These are phyloP conservation scores for Xenus cinereus DNA, from an alignment of 2,113 vertebrate genomes.

Conservation along the genomic window DNA sequence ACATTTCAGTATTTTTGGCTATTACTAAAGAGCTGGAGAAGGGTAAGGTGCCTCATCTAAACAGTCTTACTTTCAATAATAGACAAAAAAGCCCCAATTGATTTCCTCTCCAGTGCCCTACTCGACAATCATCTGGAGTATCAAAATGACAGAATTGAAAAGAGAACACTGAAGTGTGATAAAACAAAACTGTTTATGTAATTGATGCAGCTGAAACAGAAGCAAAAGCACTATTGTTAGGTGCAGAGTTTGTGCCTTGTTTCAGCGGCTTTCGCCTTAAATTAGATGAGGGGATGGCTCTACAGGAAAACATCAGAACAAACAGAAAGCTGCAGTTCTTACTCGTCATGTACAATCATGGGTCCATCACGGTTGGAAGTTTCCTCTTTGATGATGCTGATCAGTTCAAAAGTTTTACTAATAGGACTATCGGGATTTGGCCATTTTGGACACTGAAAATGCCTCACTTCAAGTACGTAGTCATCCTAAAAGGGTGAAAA, in stretches of 20 bases:
- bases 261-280: neutral
- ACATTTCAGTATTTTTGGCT: neutral
- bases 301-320: neutral
- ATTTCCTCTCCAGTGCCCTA: neutral
- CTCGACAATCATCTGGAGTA: neutral
- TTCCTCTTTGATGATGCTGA: conserved; percentile 85
- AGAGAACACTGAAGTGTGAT: neutral
- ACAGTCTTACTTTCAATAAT: neutral
- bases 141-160: neutral
- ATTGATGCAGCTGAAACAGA: neutral
- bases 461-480: conserved; percentile 90
- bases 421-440: conserved; percentile 94
- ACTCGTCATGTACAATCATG: conserved; percentile 90
- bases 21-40: neutral
- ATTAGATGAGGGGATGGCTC: neutral
- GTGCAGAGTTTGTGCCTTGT: neutral
- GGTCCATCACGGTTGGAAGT: conserved; percentile 82
- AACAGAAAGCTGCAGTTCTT: conserved; percentile 58
- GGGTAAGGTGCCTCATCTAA: neutral
- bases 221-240: neutral
- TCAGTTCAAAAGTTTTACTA: conserved; percentile 91
- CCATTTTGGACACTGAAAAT: conserved; percentile 89
- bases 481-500: conserved; percentile 82
- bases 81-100: neutral
- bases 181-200: neutral